Percentiles rank a stretch among this genome's conserved stretches.
phyloP scores from a whole-genome alignment of 2,797 vertebrate genomes.

The Sciurus vulgaris region DNA sequence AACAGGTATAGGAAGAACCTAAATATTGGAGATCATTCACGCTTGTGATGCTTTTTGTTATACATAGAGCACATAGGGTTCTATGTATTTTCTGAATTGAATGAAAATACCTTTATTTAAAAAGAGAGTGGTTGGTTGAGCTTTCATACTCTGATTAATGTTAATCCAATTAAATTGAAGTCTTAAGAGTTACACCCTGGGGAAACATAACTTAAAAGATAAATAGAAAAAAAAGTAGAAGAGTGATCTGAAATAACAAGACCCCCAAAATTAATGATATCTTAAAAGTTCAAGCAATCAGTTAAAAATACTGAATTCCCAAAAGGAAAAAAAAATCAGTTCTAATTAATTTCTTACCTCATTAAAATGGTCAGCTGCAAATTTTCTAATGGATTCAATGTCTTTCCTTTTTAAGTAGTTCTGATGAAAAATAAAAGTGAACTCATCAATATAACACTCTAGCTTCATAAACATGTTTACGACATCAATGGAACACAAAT shows the following conservation, averaged over 20 bases:
- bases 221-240: neutral
- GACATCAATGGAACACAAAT: constrained; percentile 13
- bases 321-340: neutral
- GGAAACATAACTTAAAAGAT: constrained; percentile 10
- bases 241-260: constrained; percentile 22
- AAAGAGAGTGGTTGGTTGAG: neutral
- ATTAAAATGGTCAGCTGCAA: constrained; percentile 90
- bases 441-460: neutral
- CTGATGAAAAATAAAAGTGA: constrained; percentile 86
- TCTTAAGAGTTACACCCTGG: neutral
- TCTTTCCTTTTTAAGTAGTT: constrained; percentile 92
- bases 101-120: neutral
- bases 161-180: neutral
- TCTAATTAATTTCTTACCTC: constrained; percentile 90
- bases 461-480: constrained; percentile 52
- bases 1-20: neutral
- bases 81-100: neutral
- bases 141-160: constrained; percentile 19
- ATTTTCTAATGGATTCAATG: constrained; percentile 91
- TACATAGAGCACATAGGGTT: neutral
- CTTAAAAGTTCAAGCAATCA: neutral
- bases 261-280: neutral
- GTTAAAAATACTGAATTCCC: neutral
- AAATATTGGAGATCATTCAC: neutral
- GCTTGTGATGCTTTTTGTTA: neutral